phyloP scores from a whole-genome alignment of 2,888 invertebrate species.

The Augiades crinisus region DNA sequence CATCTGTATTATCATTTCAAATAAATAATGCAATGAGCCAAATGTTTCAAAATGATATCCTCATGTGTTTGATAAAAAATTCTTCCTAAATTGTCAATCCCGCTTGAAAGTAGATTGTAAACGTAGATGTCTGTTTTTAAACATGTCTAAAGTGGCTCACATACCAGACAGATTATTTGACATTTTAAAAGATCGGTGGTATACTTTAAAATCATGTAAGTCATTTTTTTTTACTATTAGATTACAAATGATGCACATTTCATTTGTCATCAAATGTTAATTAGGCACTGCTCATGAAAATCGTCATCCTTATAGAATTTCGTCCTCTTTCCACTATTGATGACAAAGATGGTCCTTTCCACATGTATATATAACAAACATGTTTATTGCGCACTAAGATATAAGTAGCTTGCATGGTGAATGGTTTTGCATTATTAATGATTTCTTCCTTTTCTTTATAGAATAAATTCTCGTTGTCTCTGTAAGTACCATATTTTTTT shows the following conservation, averaged over 20 bases:
- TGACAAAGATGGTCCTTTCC: too few relatives aligned
- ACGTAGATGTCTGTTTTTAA: conserved; percentile 21
- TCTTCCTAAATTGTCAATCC: not conserved
- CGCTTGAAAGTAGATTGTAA: not conserved
- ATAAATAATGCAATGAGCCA: not conserved
- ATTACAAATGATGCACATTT: too few relatives aligned
- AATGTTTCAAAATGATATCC: not conserved
- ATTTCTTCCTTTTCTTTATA: conserved; percentile 10
- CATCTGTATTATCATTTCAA: too few relatives aligned
- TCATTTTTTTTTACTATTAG: conserved; percentile 32
- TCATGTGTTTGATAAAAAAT: not conserved
- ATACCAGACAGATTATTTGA: conserved; percentile 47
- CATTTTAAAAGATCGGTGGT: conserved; percentile 57
- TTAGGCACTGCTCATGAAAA: too few relatives aligned
- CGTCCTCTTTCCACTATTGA: too few relatives aligned
- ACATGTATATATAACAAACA: too few relatives aligned
- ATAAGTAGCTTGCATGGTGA: too few relatives aligned
- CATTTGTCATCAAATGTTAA: too few relatives aligned
- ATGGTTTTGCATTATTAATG: too few relatives aligned
- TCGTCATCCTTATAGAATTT: too few relatives aligned
- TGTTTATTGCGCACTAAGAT: too few relatives aligned
- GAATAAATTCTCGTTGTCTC: conserved; percentile 11
- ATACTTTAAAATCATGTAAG: conserved; percentile 66
- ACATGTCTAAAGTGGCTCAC: conserved; percentile 54
- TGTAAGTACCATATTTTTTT: conserved; percentile 7